These are phyloP conservation scores for Lathamus discolor DNA, from an alignment of 2,113 vertebrate species.

Conservation along the genomic window DNA sequence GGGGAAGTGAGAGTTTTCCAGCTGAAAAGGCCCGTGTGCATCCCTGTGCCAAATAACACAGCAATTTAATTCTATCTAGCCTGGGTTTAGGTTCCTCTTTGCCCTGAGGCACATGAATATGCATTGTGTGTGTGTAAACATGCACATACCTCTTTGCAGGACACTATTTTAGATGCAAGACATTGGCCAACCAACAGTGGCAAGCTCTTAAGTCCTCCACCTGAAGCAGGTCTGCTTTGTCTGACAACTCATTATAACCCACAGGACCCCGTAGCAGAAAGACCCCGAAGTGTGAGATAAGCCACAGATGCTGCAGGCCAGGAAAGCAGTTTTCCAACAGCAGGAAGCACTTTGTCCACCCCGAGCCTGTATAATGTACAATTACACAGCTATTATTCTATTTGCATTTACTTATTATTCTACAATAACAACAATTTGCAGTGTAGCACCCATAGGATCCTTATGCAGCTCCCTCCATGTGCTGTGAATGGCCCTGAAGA, in stretches of 20 bases:
- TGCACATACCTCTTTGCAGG: neutral
- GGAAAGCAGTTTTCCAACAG: neutral
- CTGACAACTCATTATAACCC: neutral
- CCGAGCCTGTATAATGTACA: neutral
- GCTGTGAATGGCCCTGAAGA: neutral
- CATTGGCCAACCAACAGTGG: neutral
- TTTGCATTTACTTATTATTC: neutral
- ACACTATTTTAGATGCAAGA: neutral
- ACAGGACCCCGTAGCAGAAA: neutral
- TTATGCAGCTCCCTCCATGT: neutral
- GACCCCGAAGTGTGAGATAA: neutral
- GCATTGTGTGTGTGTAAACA: neutral
- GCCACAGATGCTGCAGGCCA: neutral
- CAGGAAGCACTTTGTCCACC: neutral
- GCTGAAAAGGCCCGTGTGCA: neutral
- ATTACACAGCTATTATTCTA: neutral
- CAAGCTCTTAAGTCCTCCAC: neutral
- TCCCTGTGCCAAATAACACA: neutral
- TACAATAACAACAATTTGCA: neutral
- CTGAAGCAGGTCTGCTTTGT: neutral
- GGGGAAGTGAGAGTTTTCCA: neutral
- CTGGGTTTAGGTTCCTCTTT: neutral
- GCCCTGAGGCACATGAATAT: neutral
- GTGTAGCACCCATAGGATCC: neutral
- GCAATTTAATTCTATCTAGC: neutral